Conservation (phyloP, 1,140 invertebrate genomes). For the Hyles vespertilio region DNA sequence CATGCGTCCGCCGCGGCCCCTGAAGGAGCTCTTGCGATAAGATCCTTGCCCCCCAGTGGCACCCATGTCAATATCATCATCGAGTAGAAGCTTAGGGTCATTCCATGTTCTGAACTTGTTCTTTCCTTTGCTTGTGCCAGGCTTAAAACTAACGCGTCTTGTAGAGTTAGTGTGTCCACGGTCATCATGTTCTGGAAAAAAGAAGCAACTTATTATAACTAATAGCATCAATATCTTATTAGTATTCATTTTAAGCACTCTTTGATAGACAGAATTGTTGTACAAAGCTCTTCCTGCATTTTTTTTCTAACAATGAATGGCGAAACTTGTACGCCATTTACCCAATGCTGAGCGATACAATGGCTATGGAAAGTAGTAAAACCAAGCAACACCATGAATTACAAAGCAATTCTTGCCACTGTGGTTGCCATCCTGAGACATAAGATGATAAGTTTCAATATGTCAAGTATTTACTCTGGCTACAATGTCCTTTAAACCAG, state of each 20-base stretch:
- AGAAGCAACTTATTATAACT: constrained; percentile 7
- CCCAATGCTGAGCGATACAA: too few species aligned
- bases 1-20: constrained; percentile 57
- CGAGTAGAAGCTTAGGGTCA: constrained; percentile 62
- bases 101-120: constrained; percentile 67
- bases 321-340: too few species aligned
- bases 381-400: too few species aligned
- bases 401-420: too few species aligned
- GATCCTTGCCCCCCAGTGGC: constrained; percentile 36
- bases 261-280: too few species aligned
- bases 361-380: too few species aligned
- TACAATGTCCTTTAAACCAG: too few species aligned
- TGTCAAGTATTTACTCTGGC: too few species aligned
- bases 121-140: constrained; percentile 61
- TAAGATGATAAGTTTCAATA: too few species aligned
- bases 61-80: constrained; percentile 78
- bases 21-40: constrained; percentile 39
- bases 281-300: too few species aligned
- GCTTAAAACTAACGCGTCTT: constrained; percentile 76
- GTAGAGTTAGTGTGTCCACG: constrained; percentile 40
- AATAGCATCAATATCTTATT: background rate
- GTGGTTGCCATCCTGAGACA: too few species aligned
- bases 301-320: too few species aligned
- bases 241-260: background rate
- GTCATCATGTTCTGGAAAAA: constrained; percentile 69